A percentile compares a stretch with the other conserved stretches of the same genome.
Evolutionary conservation across 2,888 invertebrate species (phyloP).

Genomic region (Coelopa pilipes): DNA sequence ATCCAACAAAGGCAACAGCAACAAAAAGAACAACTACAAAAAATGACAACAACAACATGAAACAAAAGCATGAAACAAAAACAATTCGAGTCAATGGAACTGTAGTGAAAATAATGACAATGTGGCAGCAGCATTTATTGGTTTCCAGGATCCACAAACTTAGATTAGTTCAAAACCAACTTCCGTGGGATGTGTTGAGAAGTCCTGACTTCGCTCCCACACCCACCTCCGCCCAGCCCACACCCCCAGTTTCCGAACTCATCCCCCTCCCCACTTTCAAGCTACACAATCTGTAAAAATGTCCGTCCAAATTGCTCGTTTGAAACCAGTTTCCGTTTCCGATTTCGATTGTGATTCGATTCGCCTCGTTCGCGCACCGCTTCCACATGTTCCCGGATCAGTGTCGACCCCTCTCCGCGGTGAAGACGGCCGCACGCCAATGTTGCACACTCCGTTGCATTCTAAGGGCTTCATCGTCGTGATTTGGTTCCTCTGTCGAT

Average conservation of each 20-base stretch:
- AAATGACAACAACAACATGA: not conserved
- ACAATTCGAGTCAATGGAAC: no score
- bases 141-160: no score
- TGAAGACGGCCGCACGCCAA: not conserved
- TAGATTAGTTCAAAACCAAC: no score
- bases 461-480: slow-evolving; percentile 14
- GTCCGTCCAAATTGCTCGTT: slow-evolving; percentile 32
- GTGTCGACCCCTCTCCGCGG: not conserved
- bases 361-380: not conserved
- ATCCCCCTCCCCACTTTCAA: no score
- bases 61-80: not conserved
- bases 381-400: not conserved
- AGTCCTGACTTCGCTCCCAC: no score
- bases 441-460: slow-evolving; percentile 6
- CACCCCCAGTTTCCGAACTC: no score
- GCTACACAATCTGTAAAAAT: slow-evolving; percentile 30
- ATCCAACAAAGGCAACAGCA: not conserved
- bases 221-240: no score
- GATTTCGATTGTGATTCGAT: not conserved
- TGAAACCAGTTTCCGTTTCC: no score
- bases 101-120: no score
- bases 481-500: slow-evolving; percentile 33
- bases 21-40: slow-evolving; percentile 1
- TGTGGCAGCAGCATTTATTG: no score
- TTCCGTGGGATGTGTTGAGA: no score